Conservation (phyloP, 2,113 vertebrate species). For the Myotis davidii region DNA sequence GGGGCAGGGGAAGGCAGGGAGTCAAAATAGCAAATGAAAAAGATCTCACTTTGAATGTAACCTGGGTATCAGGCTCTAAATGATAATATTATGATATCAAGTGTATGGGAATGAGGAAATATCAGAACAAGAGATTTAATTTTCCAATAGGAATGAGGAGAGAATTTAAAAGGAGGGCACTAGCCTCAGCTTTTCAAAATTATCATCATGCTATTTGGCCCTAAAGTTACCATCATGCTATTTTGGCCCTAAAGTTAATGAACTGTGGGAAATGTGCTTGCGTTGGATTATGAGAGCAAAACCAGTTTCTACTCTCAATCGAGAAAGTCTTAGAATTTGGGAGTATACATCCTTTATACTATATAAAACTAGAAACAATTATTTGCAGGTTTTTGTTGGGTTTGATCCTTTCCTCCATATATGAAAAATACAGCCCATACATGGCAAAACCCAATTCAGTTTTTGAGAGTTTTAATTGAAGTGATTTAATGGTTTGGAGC, state of each 20-base stretch:
- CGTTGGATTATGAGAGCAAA: background rate
- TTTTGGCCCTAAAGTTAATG: background rate
- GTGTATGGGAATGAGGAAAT: conserved; percentile 20
- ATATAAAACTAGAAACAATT: background rate
- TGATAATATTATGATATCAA: background rate
- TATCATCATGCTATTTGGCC: background rate
- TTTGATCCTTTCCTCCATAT: background rate
- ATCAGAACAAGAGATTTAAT: conserved; percentile 23
- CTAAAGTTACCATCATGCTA: background rate
- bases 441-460: background rate
- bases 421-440: background rate
- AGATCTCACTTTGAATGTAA: background rate
- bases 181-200: background rate
- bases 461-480: background rate
- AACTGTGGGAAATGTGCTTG: background rate
- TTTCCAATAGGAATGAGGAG: background rate
- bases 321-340: conserved; percentile 1
- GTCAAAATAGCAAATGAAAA: background rate
- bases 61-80: background rate
- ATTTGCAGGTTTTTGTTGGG: background rate
- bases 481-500: background rate
- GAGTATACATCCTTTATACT: background rate
- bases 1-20: background rate
- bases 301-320: background rate
- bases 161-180: background rate